Evolutionary conservation across 1,140 invertebrate species (phyloP), one percentile per base, ranked within the genome.

Genomic region (Procambarus clarkii): DNA sequence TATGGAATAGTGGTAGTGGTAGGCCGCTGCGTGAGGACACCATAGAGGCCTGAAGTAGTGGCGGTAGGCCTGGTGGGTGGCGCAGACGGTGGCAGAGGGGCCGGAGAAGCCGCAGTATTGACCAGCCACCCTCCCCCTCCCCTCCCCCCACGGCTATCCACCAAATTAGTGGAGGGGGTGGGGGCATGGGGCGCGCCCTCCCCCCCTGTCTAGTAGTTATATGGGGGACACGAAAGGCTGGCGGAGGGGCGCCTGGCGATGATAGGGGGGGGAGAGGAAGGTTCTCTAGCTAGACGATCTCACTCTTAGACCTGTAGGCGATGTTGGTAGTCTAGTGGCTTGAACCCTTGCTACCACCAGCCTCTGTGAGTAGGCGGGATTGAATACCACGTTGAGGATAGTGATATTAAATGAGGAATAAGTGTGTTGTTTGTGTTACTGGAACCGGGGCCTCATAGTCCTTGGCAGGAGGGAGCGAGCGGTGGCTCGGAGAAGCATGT

Each of bases 71-170:
- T 79, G 77, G 77, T 48, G 77, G 77, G 13, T 44, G 48, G 7
- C 50, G 13, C 13, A 46, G 76, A 46, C 60, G 60, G 60, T 15
- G 60, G 60, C 15, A 21, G 60, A 18, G 15, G 18, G 60, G 13
- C 76, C 34, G 76, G 76, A 77, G 77, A 79, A 79, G 77, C 77
- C 77, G 77, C 77, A 79, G 77, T 79, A 79, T 79, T 79, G 77
- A 79, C 77, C 77, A 79, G 77, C 45, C 15, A 45, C 15, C 77
- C 15, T 24, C 77, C 45, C 34, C 77, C 77, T 15, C 76, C 76
- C n/a, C 76, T 34, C 74, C 24, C 45, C 5, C n/a, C n/a, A n/a
- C 76, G 45, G 9, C 76, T n/a, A 69, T 15, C 60, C 60, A 69
- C 60, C 60, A 69, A 69, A 69, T 69, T 69, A 69, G 60, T 69